Evolutionary conservation across 2,888 invertebrate genomes (phyloP).

Genomic region (Lucinisca nassula): DNA sequence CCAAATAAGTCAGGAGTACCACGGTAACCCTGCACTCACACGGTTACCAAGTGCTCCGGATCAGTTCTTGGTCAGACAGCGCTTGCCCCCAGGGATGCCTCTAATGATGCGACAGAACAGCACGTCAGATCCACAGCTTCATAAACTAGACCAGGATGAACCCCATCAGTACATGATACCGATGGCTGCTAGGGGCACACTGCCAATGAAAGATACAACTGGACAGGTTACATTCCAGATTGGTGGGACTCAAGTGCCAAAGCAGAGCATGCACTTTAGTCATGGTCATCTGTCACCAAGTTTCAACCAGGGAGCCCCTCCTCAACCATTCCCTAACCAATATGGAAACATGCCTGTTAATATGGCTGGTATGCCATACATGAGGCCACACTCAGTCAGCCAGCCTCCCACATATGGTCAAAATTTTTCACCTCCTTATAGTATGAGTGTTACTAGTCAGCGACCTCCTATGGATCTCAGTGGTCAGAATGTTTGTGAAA

Average conservation of each 20-base stretch:
- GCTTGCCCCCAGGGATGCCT: constrained; percentile 65
- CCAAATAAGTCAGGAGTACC: background rate
- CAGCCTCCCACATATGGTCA: background rate
- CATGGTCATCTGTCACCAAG: constrained; percentile 3
- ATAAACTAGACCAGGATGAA: constrained; percentile 59
- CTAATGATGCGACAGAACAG: constrained; percentile 89
- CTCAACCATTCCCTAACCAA: background rate
- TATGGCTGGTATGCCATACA: constrained; percentile 19
- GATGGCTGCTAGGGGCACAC: background rate
- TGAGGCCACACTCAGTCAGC: background rate
- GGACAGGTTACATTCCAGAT: constrained; percentile 61
- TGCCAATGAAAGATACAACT: constrained; percentile 40
- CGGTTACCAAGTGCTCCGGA: constrained; percentile 79
- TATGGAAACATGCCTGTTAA: constrained; percentile 19
- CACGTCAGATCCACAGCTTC: constrained; percentile 91
- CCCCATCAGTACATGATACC: background rate
- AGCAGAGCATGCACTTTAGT: background rate
- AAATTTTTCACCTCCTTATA: background rate
- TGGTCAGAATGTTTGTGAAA: background rate
- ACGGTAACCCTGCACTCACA: background rate
- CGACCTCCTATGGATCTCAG: background rate
- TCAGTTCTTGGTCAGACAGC: constrained; percentile 74
- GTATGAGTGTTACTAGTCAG: background rate
- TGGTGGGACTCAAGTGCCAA: constrained; percentile 19
- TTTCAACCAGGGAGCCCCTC: background rate